These are phyloP conservation scores for Meteorus sp. DNA, from an alignment of 1,140 invertebrate genomes.

Conservation along the genomic window DNA sequence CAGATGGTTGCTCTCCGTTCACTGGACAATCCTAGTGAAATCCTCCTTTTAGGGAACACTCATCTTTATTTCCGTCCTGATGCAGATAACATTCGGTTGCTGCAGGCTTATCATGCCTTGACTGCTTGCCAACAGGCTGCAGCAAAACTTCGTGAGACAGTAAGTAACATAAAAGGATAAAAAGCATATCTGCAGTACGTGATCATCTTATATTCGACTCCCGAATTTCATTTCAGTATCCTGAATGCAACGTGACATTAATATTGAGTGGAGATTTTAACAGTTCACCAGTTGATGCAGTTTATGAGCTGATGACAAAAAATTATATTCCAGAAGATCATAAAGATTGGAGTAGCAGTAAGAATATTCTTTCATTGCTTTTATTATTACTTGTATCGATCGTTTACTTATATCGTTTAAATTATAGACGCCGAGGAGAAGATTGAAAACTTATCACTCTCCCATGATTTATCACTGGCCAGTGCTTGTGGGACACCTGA, in stretches of 20 bases:
- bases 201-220: conserved; percentile 4
- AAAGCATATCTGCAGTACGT: too few relatives aligned
- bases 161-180: conserved; percentile 40
- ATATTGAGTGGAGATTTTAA: conserved; percentile 88
- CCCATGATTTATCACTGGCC: conserved; percentile 65
- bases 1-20: conserved; percentile 67
- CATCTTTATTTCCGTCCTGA: conserved; percentile 92
- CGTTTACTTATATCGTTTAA: too few relatives aligned
- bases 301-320: conserved; percentile 74
- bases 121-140: conserved; percentile 63
- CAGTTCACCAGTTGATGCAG: conserved; percentile 77
- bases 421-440: conserved; percentile 68
- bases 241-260: conserved; percentile 62
- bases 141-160: conserved; percentile 48
- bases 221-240: conserved; percentile 57
- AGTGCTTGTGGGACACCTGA: conserved; percentile 76
- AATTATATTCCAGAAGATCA: conserved; percentile 65
- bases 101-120: conserved; percentile 71
- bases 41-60: conserved; percentile 80
- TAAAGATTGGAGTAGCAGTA: conserved; percentile 78
- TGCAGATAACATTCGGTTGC: conserved; percentile 82
- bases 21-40: conserved; percentile 62
- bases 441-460: conserved; percentile 64
- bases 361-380: conserved; percentile 57
- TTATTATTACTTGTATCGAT: too few relatives aligned